phyloP scores from a whole-genome alignment of 2,113 vertebrate genomes.

The Oryzias woworae region DNA sequence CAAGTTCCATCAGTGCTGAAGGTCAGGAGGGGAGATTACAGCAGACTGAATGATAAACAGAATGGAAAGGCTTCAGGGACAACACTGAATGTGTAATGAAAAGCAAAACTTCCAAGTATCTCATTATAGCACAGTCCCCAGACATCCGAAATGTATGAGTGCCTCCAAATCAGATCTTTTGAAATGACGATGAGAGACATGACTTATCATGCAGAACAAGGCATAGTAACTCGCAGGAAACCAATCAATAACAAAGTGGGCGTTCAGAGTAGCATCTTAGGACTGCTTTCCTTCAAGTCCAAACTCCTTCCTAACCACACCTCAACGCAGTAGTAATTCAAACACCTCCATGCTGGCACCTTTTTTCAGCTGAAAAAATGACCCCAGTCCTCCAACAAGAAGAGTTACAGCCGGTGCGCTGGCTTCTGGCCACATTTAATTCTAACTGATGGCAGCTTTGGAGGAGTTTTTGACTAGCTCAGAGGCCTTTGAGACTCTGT shows the following conservation, averaged over 20 bases:
- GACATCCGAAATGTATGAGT: conserved; percentile 13
- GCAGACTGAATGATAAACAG: conserved; percentile 36
- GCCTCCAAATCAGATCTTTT: conserved; percentile 27
- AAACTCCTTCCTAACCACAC: background rate
- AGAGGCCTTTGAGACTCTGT: background rate
- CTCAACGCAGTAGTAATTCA: background rate
- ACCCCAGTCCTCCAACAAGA: background rate
- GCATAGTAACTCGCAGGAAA: conserved; percentile 16
- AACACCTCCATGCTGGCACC: background rate
- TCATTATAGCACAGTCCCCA: conserved; percentile 12
- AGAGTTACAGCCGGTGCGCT: background rate
- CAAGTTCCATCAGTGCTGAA: conserved; percentile 37
- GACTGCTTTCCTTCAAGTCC: background rate
- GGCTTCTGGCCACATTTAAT: background rate
- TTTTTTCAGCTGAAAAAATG: background rate
- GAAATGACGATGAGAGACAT: conserved; percentile 31
- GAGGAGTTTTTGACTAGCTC: background rate
- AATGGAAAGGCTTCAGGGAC: conserved; percentile 24
- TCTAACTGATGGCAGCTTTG: background rate
- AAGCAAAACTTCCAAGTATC: conserved; percentile 18
- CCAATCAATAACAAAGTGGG: conserved; percentile 17
- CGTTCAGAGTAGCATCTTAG: conserved; percentile 42
- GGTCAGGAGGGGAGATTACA: conserved; percentile 32
- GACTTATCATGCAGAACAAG: conserved; percentile 58
- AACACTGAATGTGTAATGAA: conserved; percentile 19